Percentiles rank a stretch among this genome's conserved stretches.
Evolutionary conservation across 2,113 vertebrate species (phyloP).

Genomic region (Rhabdornis inornatus): DNA sequence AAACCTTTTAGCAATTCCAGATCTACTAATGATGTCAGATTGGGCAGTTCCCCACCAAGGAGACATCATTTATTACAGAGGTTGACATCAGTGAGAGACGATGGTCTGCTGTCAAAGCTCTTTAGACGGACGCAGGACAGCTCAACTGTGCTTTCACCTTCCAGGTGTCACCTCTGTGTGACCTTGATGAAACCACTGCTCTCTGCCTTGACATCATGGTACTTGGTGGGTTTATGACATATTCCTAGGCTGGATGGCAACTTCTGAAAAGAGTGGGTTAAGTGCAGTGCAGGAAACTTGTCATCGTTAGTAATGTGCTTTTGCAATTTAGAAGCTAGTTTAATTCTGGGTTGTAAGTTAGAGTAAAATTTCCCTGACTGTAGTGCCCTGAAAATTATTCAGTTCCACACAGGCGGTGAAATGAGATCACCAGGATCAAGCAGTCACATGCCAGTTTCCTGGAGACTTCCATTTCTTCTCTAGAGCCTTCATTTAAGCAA

Average conservation of each 20-base stretch:
- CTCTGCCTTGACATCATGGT: not conserved
- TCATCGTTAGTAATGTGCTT: not conserved
- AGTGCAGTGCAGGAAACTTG: not conserved
- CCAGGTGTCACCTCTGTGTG: not conserved
- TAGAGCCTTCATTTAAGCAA: not conserved
- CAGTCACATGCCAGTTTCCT: not conserved
- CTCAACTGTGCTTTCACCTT: not conserved
- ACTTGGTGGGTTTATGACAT: not conserved
- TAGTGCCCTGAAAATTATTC: not conserved
- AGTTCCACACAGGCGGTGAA: not conserved
- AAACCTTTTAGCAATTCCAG: slow-evolving; percentile 39
- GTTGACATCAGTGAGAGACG: not conserved
- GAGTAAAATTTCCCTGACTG: not conserved
- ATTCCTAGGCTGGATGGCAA: not conserved
- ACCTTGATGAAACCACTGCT: not conserved
- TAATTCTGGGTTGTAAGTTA: not conserved
- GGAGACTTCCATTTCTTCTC: not conserved
- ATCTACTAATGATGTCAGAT: slow-evolving; percentile 49
- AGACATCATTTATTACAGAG: slow-evolving; percentile 1
- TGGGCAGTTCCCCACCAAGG: slow-evolving; percentile 34
- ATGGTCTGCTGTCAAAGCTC: not conserved
- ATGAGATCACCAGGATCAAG: not conserved
- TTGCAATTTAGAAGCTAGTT: not conserved
- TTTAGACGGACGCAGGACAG: not conserved
- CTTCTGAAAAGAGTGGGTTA: not conserved